Percentiles rank a stretch among this genome's conserved stretches.
Conservation (phyloP, 1,140 invertebrate species). For the Drosophila teissieri region DNA sequence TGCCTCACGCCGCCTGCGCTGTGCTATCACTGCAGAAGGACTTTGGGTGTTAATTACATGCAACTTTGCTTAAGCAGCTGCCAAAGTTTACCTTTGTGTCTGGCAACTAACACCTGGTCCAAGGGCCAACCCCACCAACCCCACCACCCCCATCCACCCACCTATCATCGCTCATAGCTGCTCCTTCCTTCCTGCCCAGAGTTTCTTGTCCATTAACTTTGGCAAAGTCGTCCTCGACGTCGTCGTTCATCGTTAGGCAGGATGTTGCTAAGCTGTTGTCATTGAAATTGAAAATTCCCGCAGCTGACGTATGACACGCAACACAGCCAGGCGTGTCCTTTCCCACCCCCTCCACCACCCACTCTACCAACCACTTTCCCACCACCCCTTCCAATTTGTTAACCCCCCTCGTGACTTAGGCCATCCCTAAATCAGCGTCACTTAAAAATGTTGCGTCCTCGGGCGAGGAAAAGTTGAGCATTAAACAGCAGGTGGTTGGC, state of each 20-base stretch:
- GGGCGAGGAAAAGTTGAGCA: slow-evolving; percentile 41
- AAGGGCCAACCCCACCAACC: not conserved
- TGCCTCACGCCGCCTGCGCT: not conserved
- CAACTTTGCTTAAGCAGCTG: slow-evolving; percentile 67
- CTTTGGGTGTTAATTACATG: slow-evolving; percentile 78
- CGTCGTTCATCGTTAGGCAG: slow-evolving; percentile 62
- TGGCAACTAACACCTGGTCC: slow-evolving; percentile 54
- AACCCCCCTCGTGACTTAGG: not conserved
- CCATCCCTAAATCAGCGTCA: slow-evolving; percentile 75
- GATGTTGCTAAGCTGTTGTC: slow-evolving; percentile 78
- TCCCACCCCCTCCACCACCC: no score
- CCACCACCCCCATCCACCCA: not conserved
- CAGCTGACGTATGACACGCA: slow-evolving; percentile 79
- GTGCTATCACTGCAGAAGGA: slow-evolving; percentile 50
- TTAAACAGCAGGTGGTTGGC: slow-evolving; percentile 80
- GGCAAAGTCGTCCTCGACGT: slow-evolving; percentile 40
- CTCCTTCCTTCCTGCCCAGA: slow-evolving; percentile 14
- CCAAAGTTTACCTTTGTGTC: slow-evolving; percentile 61
- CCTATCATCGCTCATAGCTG: slow-evolving; percentile 29
- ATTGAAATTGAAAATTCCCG: slow-evolving; percentile 79
- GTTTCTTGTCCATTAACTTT: slow-evolving; percentile 79
- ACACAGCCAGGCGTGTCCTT: slow-evolving; percentile 28
- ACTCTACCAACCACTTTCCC: not conserved
- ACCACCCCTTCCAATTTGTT: not conserved
- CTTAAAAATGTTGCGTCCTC: slow-evolving; percentile 75